Percentiles rank a stretch among this genome's conserved stretches.
Conservation (phyloP, 1,140 invertebrate genomes). For the Atopsyche davidsoni region DNA sequence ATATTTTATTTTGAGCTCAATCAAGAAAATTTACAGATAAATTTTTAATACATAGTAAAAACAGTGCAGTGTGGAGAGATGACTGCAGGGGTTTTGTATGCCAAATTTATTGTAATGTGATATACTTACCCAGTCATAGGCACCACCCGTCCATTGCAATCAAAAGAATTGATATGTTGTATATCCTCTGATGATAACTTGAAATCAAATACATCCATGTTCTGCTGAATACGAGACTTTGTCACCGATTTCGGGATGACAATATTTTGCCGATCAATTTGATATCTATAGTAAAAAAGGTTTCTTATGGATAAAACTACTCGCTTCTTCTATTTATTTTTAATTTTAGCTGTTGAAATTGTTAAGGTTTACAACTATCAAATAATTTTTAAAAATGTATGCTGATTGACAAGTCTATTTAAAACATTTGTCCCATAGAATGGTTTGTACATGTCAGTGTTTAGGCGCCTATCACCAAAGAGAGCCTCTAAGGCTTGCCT, state of each 20-base stretch:
- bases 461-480: no score
- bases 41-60: background rate
- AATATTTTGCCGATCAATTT: slow-evolving; percentile 44
- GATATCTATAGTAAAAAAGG: slow-evolving; percentile 32
- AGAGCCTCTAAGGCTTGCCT: no score
- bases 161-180: slow-evolving; percentile 40
- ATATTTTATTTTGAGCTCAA: no score
- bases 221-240: slow-evolving; percentile 57
- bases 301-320: background rate
- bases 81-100: no score
- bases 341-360: no score
- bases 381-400: no score
- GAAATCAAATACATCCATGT: slow-evolving; percentile 69
- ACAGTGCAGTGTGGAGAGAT: no score
- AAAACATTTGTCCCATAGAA: no score
- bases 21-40: slow-evolving; percentile 1
- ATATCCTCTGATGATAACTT: slow-evolving; percentile 52
- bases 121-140: slow-evolving; percentile 37
- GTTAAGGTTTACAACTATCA: no score
- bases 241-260: slow-evolving; percentile 58
- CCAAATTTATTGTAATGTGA: background rate
- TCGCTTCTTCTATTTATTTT: no score
- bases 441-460: no score
- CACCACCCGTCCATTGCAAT: slow-evolving; percentile 41
- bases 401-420: no score